These are phyloP conservation scores for Perca flavescens DNA, from an alignment of 2,113 vertebrate species.

Conservation along the genomic window DNA sequence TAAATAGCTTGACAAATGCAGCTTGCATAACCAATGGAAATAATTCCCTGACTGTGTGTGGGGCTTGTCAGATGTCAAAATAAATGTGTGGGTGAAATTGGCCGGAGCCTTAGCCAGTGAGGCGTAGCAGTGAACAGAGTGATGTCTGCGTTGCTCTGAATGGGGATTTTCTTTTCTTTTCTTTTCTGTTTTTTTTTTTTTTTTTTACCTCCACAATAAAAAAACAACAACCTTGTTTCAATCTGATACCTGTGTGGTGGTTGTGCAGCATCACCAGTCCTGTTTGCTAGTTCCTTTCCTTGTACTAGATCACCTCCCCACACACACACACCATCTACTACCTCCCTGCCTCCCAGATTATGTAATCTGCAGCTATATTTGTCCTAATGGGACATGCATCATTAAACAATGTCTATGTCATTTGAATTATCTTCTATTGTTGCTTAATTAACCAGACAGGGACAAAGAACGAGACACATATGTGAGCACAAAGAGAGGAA, in stretches of 20 bases:
- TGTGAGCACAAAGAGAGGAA: conserved; percentile 23
- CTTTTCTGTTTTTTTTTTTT: background rate
- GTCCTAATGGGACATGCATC: conserved; percentile 65
- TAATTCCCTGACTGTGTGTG: conserved; percentile 66
- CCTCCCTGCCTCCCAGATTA: conserved; percentile 66
- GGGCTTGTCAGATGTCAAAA: conserved; percentile 77
- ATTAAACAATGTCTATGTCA: conserved; percentile 72
- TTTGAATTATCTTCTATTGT: conserved; percentile 61
- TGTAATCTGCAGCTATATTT: conserved; percentile 77
- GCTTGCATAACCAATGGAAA: conserved; percentile 44
- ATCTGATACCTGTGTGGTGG: conserved; percentile 25
- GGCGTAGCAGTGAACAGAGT: conserved; percentile 57
- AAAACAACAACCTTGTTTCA: conserved; percentile 4
- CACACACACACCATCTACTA: conserved; percentile 36
- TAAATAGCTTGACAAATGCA: conserved; percentile 40
- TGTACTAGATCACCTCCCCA: conserved; percentile 41
- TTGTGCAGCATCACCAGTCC: conserved; percentile 18
- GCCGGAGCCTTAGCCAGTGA: conserved; percentile 70
- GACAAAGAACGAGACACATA: conserved; percentile 24
- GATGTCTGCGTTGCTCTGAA: conserved; percentile 51
- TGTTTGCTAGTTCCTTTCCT: conserved; percentile 49
- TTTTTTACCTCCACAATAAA: conserved; percentile 22
- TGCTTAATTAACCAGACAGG: conserved; percentile 67
- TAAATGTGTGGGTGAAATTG: conserved; percentile 75
- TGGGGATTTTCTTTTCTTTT: conserved; percentile 26